These are phyloP conservation scores for Fabriciana adippe DNA, from an alignment of 2,888 invertebrate species.

Conservation along the genomic window DNA sequence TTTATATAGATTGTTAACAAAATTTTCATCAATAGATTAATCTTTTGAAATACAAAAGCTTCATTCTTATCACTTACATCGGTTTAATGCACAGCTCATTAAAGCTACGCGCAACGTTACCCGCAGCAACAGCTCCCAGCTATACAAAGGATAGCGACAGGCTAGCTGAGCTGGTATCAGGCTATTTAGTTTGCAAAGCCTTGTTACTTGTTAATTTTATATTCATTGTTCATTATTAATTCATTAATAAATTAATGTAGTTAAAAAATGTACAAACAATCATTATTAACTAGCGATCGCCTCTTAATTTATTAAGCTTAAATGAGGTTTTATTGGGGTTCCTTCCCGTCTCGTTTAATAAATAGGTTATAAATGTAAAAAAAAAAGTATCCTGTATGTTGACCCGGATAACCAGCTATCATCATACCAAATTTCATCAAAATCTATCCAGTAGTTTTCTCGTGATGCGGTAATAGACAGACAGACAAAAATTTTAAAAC, in stretches of 20 bases:
- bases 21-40: no score
- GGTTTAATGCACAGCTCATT: conserved; percentile 15
- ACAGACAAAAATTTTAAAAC: no score
- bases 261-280: neutral
- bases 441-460: no score
- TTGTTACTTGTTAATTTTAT: conserved; percentile 5
- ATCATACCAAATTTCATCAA: no score
- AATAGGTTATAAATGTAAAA: no score
- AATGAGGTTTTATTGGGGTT: neutral
- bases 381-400: no score
- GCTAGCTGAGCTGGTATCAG: conserved; percentile 1
- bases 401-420: no score
- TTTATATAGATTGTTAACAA: no score
- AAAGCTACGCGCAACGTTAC: conserved; percentile 12
- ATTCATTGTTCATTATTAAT: conserved; percentile 1
- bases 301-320: no score
- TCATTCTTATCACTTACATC: conserved; percentile 1
- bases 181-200: neutral
- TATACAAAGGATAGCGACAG: conserved; percentile 16
- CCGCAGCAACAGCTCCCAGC: conserved; percentile 15
- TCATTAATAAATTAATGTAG: neutral
- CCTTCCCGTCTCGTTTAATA: no score
- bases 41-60: neutral
- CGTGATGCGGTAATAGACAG: no score
- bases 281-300: neutral